These are phyloP conservation scores for Peromyscus californicus DNA, from an alignment of 2,113 vertebrate species.

Conservation along the genomic window DNA sequence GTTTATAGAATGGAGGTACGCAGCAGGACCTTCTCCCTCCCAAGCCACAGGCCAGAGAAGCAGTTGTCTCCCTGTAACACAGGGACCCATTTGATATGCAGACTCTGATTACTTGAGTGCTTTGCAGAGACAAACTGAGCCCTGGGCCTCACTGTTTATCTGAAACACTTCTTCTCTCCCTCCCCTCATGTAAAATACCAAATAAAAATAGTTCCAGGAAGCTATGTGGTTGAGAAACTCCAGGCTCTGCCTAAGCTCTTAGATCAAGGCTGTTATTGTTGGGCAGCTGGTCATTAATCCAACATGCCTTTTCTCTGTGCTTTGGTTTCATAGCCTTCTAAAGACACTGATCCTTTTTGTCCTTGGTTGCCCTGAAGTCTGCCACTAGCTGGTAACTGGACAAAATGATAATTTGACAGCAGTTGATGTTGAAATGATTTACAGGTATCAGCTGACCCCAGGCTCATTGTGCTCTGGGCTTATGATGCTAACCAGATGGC, in stretches of 20 bases:
- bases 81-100: neutral
- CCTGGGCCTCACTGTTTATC: constrained; percentile 63
- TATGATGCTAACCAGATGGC: constrained; percentile 49
- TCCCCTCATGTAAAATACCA: constrained; percentile 67
- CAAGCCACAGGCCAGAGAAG: neutral
- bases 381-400: constrained; percentile 29
- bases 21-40: neutral
- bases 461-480: constrained; percentile 34
- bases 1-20: neutral
- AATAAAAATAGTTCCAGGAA: constrained; percentile 81
- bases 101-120: constrained; percentile 1
- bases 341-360: constrained; percentile 68
- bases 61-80: neutral
- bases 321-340: constrained; percentile 65
- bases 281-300: constrained; percentile 72
- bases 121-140: constrained; percentile 48
- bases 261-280: constrained; percentile 77
- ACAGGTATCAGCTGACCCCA: constrained; percentile 18
- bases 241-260: constrained; percentile 69
- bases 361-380: constrained; percentile 67
- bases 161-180: constrained; percentile 64
- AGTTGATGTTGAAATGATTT: constrained; percentile 54
- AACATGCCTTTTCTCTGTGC: constrained; percentile 63
- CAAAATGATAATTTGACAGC: constrained; percentile 41
- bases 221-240: constrained; percentile 71